Evolutionary conservation across 2,888 invertebrate genomes (phyloP).

Genomic region (Drosophila koepferae): DNA sequence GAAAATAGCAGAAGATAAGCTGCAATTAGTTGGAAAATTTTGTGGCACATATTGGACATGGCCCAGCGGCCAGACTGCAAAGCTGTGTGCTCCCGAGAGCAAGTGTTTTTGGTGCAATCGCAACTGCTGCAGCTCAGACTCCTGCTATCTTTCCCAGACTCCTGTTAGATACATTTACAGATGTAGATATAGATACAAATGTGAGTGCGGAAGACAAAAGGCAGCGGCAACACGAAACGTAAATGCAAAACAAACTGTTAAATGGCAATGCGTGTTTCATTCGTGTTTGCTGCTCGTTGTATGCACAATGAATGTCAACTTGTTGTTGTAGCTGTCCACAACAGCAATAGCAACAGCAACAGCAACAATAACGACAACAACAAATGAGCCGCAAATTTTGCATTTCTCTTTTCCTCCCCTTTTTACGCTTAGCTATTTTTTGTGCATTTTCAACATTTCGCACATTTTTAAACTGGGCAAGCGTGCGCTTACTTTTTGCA

Average conservation of each 20-base stretch:
- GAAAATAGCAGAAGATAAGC: slow-evolving; percentile 43
- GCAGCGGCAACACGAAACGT: slow-evolving; percentile 8
- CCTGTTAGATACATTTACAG: slow-evolving; percentile 36
- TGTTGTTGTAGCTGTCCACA: slow-evolving; percentile 29
- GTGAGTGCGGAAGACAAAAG: slow-evolving; percentile 42
- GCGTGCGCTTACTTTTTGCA: slow-evolving; percentile 65
- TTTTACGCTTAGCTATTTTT: slow-evolving; percentile 62
- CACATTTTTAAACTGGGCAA: slow-evolving; percentile 58
- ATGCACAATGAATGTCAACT: slow-evolving; percentile 49
- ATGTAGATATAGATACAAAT: slow-evolving; percentile 43
- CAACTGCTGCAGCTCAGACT: neutral
- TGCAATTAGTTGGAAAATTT: slow-evolving; percentile 72
- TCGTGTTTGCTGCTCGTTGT: slow-evolving; percentile 52
- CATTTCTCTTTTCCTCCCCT: slow-evolving; percentile 31
- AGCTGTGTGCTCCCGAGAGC: slow-evolving; percentile 24
- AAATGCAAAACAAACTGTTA: slow-evolving; percentile 50
- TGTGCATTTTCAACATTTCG: slow-evolving; percentile 62
- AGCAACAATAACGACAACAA: slow-evolving; percentile 40
- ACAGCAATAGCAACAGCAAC: neutral
- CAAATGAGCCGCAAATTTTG: slow-evolving; percentile 37
- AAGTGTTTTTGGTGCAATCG: slow-evolving; percentile 40
- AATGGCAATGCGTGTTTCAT: slow-evolving; percentile 69
- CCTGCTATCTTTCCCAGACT: neutral
- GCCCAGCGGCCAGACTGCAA: neutral
- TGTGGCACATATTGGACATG: slow-evolving; percentile 58